Conservation (phyloP, 2,113 vertebrate genomes). For the Centropus unirufus region DNA sequence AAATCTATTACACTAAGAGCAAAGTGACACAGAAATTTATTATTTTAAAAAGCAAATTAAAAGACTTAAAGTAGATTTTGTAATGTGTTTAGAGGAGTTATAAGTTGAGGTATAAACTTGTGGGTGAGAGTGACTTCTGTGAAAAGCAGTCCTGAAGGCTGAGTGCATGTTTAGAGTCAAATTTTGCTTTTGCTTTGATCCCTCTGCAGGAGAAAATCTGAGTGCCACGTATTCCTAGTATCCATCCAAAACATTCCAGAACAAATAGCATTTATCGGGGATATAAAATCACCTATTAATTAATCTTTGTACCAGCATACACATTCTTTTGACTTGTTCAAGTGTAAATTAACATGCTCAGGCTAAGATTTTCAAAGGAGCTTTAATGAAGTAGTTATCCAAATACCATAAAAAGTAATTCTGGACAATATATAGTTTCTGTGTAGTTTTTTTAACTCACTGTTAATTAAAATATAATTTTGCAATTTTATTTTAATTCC, state of each 20-base stretch:
- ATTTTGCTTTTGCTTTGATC: not conserved
- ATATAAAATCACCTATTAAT: not conserved
- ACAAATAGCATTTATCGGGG: not conserved
- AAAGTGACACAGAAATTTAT: not conserved
- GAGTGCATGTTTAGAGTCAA: not conserved
- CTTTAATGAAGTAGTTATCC: not conserved
- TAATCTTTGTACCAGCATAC: not conserved
- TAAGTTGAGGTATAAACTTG: not conserved
- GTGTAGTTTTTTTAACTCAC: not conserved
- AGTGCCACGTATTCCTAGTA: not conserved
- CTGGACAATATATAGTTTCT: not conserved
- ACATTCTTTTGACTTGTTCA: conserved; percentile 8
- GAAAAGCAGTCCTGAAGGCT: not conserved
- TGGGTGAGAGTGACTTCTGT: not conserved
- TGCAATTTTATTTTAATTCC: not conserved
- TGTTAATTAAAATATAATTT: not conserved
- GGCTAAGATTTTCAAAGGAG: not conserved
- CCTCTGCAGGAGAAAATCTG: not conserved
- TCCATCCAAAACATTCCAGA: not conserved
- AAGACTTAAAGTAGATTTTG: not conserved
- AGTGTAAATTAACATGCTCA: not conserved
- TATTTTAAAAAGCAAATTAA: not conserved
- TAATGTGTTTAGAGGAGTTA: not conserved
- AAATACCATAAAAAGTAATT: not conserved
- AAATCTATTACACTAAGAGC: rapidly evolving